Evolutionary conservation across 2,888 invertebrate genomes (phyloP).

Genomic region (Xylota sylvarum): DNA sequence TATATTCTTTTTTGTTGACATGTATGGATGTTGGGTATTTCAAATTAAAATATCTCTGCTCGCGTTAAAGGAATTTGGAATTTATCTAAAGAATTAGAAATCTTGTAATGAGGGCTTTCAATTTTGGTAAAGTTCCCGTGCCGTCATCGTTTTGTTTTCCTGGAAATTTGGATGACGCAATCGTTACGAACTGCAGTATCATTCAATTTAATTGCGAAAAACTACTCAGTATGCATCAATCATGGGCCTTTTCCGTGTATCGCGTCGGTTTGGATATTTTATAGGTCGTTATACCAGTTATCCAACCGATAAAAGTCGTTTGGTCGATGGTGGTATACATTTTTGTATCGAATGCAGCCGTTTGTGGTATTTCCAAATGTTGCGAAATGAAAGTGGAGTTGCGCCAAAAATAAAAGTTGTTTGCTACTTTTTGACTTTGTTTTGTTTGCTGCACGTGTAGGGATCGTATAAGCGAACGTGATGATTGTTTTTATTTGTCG

Average conservation of each 20-base stretch:
- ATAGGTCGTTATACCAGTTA: constrained; percentile 35
- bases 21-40: not conserved
- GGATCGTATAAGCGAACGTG: no score
- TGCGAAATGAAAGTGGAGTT: constrained; percentile 48
- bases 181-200: constrained; percentile 42
- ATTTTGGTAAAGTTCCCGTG: not conserved
- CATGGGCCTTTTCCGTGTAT: constrained; percentile 4
- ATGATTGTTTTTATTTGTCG: constrained; percentile 15
- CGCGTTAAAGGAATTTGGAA: not conserved
- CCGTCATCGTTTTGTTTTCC: constrained; percentile 46
- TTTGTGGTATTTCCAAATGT: constrained; percentile 51
- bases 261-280: constrained; percentile 14
- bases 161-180: constrained; percentile 70
- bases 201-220: constrained; percentile 58
- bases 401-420: constrained; percentile 24
- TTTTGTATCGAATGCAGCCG: constrained; percentile 1
- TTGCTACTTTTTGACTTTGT: constrained; percentile 8
- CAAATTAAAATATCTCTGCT: not conserved
- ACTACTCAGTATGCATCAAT: constrained; percentile 10
- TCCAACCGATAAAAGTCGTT: constrained; percentile 11
- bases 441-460: not conserved
- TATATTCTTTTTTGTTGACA: constrained; percentile 39
- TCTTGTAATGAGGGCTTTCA: not conserved
- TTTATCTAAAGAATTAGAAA: constrained; percentile 11
- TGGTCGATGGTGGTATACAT: not conserved